phyloP scores from a whole-genome alignment of 1,140 invertebrate genomes.

The Piezodorus guildinii region DNA sequence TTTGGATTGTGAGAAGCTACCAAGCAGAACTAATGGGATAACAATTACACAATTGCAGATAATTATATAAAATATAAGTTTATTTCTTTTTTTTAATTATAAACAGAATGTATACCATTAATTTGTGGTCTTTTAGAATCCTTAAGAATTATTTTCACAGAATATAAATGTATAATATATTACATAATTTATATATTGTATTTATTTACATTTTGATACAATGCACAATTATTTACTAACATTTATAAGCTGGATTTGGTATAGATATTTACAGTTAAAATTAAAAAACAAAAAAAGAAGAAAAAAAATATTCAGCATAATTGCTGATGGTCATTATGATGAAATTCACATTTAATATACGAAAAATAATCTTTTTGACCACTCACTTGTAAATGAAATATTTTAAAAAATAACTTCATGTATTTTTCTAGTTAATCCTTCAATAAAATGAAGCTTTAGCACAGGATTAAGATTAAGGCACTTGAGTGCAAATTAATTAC shows the following conservation, averaged over 20 bases:
- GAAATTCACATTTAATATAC: no score
- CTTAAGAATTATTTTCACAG: constrained; percentile 4
- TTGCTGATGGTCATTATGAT: no score
- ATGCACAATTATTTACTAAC: constrained; percentile 4
- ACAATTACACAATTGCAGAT: no score
- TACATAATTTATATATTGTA: no score
- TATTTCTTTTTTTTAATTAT: constrained; percentile 2
- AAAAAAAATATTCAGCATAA: not conserved
- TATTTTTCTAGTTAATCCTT: not conserved
- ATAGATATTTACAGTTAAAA: not conserved
- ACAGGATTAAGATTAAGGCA: constrained; percentile 14
- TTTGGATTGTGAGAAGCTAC: no score
- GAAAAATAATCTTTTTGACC: no score
- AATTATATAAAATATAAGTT: constrained; percentile 6
- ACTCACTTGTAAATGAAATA: no score
- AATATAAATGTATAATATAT: constrained; percentile 6
- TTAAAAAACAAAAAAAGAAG: not conserved
- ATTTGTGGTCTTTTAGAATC: not conserved
- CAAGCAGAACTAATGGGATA: no score
- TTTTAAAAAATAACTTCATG: not conserved
- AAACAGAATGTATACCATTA: constrained; percentile 9
- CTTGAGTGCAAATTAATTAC: constrained; percentile 16
- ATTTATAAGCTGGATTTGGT: not conserved
- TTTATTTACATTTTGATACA: not conserved
- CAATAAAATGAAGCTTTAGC: not conserved